A percentile compares a stretch with the other conserved stretches of the same genome.
phyloP scores from a whole-genome alignment of 2,797 vertebrate genomes.

The Leptoclinus maculatus region DNA sequence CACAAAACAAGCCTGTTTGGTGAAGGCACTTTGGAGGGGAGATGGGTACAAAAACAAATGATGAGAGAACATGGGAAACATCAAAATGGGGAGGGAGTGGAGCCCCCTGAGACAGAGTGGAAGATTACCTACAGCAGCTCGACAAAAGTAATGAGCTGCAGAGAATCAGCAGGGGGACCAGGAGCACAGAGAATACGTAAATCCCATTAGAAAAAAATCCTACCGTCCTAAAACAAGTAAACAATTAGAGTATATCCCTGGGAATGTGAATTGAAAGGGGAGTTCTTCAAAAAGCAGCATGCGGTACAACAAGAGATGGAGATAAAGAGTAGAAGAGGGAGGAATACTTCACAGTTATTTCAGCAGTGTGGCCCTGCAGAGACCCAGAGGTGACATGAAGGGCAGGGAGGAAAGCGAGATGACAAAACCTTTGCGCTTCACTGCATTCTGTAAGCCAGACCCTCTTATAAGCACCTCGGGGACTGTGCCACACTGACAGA shows the following conservation, averaged over 20 bases:
- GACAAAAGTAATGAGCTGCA: conserved; percentile 66
- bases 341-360: conserved; percentile 27
- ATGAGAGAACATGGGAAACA: conserved; percentile 49
- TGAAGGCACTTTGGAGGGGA: conserved; percentile 14
- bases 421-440: conserved; percentile 66
- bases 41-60: conserved; percentile 43
- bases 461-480: conserved; percentile 63
- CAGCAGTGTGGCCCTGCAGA: conserved; percentile 19
- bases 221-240: conserved; percentile 37
- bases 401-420: conserved; percentile 60
- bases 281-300: conserved; percentile 10
- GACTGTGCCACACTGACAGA: conserved; percentile 62
- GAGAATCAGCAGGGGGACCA: conserved; percentile 44
- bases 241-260: conserved; percentile 34
- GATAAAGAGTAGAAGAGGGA: conserved; percentile 2
- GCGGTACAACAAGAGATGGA: background rate
- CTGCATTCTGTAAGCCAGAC: conserved; percentile 59
- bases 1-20: conserved; percentile 2
- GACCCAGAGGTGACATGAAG: conserved; percentile 69
- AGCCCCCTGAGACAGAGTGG: conserved; percentile 46
- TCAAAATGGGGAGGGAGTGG: conserved; percentile 34
- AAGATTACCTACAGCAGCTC: conserved; percentile 61
- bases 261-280: conserved; percentile 24
- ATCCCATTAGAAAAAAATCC: conserved; percentile 50
- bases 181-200: conserved; percentile 31